Base-by-base conservation (phyloP, 2,888 invertebrate genomes). In the Muschampia plurimacula region DNA sequence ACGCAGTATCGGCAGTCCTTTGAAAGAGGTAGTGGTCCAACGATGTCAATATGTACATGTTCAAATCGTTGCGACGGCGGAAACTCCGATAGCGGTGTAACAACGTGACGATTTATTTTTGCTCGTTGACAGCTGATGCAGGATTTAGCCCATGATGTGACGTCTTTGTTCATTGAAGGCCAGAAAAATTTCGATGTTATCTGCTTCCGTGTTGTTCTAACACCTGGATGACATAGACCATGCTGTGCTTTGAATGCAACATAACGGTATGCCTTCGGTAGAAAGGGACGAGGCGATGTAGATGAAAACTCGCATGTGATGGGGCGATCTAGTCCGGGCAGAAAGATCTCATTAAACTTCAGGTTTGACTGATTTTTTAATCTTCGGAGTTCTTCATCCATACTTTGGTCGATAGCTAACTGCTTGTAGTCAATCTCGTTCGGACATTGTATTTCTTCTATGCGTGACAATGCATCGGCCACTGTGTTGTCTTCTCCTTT, bases 401-500 rank as follows among this genome's bases (percentile, higher is more conserved):
- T 3, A 8, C 46, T 46, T 57, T 57, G 57, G 22, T 57, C 57
- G 15, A 15, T 57, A 3, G 57, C n/a, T 9, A 57, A 13, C 2
- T 57, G n/a, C 2, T 57, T n/a, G 57, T 57, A 57, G 15, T 57
- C 57, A 15, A 57, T 57, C 2, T 57, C 15, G 7, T 22, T 57
- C 32, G 32, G 32, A 32, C 32, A 32, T 2, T n/a, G n/a, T n/a
- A 78, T 77, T 5, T 74, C 74, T 68, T 75, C 74, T 2, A 78
- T 65, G 1, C 77, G 66, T 22, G 77, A 80, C 66, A 80, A 46
- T 0, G 78, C 72, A 41, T 79, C 78, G n/a, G 78, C 80, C 0
- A 77, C 77, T 6, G 46, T 9, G 63, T 79, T 78, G 0, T 73
- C 41, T 67, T 76, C 69, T 0, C 77, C 77, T 13, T 74, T 10